A percentile compares a stretch with the other conserved stretches of the same genome.
These are phyloP conservation scores for Drosophila lutescens DNA, from an alignment of 2,888 invertebrate species.

Conservation along the genomic window DNA sequence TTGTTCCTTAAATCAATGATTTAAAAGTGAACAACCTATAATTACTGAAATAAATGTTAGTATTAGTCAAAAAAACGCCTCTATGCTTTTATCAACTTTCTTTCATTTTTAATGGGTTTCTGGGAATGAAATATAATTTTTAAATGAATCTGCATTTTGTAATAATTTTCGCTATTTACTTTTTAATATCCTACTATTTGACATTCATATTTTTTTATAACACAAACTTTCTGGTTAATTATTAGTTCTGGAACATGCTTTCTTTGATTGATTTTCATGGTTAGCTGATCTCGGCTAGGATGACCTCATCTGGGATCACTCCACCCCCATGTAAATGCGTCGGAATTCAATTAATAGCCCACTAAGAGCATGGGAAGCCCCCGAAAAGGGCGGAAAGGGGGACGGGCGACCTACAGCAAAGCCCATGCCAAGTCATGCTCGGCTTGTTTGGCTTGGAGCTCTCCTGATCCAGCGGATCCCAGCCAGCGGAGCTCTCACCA, in stretches of 20 bases:
- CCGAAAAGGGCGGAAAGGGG: background rate
- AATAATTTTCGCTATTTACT: background rate
- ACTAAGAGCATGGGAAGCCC: conserved; percentile 38
- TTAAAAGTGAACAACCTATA: background rate
- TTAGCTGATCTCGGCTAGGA: background rate
- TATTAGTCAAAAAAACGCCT: background rate
- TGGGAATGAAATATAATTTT: background rate
- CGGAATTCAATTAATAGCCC: conserved; percentile 56
- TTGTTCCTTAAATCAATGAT: background rate
- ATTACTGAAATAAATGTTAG: background rate
- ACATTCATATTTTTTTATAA: background rate
- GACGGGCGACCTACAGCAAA: conserved; percentile 38
- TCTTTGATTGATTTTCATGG: conserved; percentile 19
- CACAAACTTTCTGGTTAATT: conserved; percentile 3
- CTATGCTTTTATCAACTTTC: too few relatives aligned
- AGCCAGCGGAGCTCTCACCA: conserved; percentile 32
- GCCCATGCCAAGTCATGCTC: conserved; percentile 36
- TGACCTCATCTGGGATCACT: conserved; percentile 13
- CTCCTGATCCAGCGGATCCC: conserved; percentile 2
- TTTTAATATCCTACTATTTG: background rate
- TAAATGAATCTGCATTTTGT: background rate
- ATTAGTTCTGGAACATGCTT: conserved; percentile 21
- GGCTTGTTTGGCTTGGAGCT: conserved; percentile 26
- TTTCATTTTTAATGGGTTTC: background rate
- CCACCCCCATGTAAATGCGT: conserved; percentile 47